Evolutionary conservation across 2,888 invertebrate species (phyloP).

Genomic region (Eupeodes latifasciatus): DNA sequence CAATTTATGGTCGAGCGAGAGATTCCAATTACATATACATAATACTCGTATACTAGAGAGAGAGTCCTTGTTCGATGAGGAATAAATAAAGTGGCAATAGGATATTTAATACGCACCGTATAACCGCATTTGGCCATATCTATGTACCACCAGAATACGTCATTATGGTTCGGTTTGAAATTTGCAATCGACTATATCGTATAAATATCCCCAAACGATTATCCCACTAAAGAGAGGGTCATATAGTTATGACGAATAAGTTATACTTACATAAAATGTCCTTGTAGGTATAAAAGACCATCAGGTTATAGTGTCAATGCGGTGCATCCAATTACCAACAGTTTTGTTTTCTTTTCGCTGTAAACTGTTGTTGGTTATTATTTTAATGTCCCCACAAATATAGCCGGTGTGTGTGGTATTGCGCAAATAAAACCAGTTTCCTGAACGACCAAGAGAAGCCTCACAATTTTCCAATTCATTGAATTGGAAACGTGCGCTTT

Average conservation of each 20-base stretch:
- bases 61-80: constrained; percentile 39
- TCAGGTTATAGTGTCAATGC: neutral
- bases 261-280: too few relatives aligned
- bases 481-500: constrained; percentile 72
- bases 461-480: constrained; percentile 74
- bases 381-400: constrained; percentile 4
- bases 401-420: constrained; percentile 50
- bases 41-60: too few relatives aligned
- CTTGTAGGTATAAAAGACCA: neutral
- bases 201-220: constrained; percentile 63
- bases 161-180: constrained; percentile 58
- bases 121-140: constrained; percentile 55
- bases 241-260: constrained; percentile 15
- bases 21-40: constrained; percentile 42
- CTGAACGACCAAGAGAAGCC: constrained; percentile 40
- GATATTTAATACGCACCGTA: constrained; percentile 61
- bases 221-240: constrained; percentile 58
- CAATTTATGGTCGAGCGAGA: constrained; percentile 15
- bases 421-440: constrained; percentile 67
- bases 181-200: constrained; percentile 65
- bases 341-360: neutral
- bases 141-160: constrained; percentile 49
- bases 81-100: neutral
- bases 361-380: neutral
- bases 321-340: neutral